Base-by-base conservation (phyloP, 2,888 invertebrate species). In the Myopa tessellatipennis region DNA sequence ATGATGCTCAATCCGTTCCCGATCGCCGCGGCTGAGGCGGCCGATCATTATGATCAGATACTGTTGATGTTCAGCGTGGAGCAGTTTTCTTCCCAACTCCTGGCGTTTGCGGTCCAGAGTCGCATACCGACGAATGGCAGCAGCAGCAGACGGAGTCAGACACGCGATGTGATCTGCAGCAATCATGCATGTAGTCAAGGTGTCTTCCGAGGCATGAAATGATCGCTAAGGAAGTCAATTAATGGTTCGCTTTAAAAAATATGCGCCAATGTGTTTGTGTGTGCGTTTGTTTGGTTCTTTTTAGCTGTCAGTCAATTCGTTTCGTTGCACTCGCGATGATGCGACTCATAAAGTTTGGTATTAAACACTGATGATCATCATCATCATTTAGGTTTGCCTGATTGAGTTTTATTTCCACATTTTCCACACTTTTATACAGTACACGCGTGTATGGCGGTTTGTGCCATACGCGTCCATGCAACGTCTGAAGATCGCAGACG, bases 401-500 rank as follows among this genome's bases (percentile, higher is more conserved):
- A 80, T 79, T 77, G 81, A 82, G 76, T 81, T 82, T 82, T 80
- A 81, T 82, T 76, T 55, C 26, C 34, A 14, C 34, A 65, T 36
- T 38, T 34, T 65, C 18, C 63, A 26, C 63, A 45, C 16, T 52
- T 45, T n/a, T 36, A 34, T 36, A 26, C 26, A 26, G 26, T 26
- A 26, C 26, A 26, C 38, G n/a, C 7, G 6, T 12, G 67, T 26
- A 5, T 67, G 38, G 4, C n/a, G 16, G 5, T 0, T 12, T 58
- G 14, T 58, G 18, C 58, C n/a, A 5, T 58, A n/a, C 58, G 16
- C n/a, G 16, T 58, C 14, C 18, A 58, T 6, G 26, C 34, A 34
- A 73, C 40, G 40, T 14, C n/a, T 14, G 40, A 58, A 12, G 45
- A 60, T 63, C 76, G 85, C 81, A 87, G 87, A 87, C 87, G 84